Conservation (phyloP, 2,797 vertebrate genomes). For the Ctenosaura bakeri region DNA sequence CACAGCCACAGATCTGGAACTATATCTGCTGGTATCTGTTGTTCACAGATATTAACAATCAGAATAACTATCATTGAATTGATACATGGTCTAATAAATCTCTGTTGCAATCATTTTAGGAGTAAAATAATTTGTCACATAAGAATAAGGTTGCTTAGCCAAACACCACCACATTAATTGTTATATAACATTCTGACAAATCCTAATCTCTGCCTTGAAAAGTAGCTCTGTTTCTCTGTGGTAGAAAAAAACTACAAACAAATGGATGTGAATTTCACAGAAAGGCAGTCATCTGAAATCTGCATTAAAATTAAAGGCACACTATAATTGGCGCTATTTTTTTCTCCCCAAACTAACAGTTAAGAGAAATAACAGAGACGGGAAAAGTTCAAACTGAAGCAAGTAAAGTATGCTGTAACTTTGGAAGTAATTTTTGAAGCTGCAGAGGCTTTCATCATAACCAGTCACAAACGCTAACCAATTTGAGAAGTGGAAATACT, state of each 20-base stretch:
- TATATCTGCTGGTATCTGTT: neutral
- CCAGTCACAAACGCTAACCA: neutral
- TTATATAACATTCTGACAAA: neutral
- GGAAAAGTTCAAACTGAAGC: neutral
- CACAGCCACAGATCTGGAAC: neutral
- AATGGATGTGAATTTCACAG: neutral
- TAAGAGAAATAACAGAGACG: neutral
- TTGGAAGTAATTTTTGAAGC: neutral
- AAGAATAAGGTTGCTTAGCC: neutral
- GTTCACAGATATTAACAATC: neutral
- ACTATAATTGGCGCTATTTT: rapidly evolving
- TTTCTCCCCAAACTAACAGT: neutral
- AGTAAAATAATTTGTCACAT: neutral
- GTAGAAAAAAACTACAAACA: neutral
- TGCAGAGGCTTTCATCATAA: neutral
- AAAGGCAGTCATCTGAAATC: neutral
- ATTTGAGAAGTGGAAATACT: neutral
- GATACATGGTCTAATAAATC: neutral
- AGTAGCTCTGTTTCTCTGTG: neutral
- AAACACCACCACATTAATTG: conserved; percentile 11
- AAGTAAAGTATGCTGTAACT: neutral
- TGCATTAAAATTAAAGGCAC: neutral
- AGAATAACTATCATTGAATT: neutral
- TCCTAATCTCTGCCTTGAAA: neutral
- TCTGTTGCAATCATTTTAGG: neutral